Evolutionary conservation across 2,113 vertebrate genomes (phyloP).

Genomic region (Petaurus breviceps): DNA sequence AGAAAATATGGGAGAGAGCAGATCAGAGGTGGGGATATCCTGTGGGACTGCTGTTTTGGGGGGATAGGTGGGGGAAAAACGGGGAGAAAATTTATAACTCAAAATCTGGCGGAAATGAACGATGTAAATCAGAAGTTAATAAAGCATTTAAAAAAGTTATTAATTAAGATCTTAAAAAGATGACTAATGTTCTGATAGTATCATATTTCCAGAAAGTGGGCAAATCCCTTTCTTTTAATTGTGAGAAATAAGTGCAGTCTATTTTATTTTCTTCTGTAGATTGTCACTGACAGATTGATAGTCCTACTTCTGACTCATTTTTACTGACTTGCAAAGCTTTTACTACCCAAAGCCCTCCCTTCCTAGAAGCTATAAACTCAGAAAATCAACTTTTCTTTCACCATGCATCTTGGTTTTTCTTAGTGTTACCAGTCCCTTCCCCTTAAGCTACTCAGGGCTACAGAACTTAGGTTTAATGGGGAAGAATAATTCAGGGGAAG

Average conservation of each 20-base stretch:
- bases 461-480: not conserved
- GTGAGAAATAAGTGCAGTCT: not conserved
- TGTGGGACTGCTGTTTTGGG: too few species aligned
- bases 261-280: not conserved
- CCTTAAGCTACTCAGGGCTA: not conserved
- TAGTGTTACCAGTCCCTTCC: not conserved
- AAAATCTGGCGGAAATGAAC: too few species aligned
- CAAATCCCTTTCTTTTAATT: not conserved
- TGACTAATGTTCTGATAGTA: not conserved
- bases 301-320: not conserved
- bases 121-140: too few species aligned
- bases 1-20: too few species aligned
- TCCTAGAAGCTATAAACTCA: not conserved
- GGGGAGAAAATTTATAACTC: too few species aligned
- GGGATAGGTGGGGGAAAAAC: too few species aligned
- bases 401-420: not conserved
- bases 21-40: too few species aligned
- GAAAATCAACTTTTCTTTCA: not conserved
- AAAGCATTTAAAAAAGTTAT: too few species aligned
- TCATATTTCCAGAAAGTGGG: not conserved
- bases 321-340: not conserved
- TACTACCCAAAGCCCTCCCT: not conserved
- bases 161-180: not conserved
- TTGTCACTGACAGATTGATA: not conserved
- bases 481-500: not conserved